phyloP scores from a whole-genome alignment of 2,888 invertebrate genomes.

The Eustalomyia histrio region DNA sequence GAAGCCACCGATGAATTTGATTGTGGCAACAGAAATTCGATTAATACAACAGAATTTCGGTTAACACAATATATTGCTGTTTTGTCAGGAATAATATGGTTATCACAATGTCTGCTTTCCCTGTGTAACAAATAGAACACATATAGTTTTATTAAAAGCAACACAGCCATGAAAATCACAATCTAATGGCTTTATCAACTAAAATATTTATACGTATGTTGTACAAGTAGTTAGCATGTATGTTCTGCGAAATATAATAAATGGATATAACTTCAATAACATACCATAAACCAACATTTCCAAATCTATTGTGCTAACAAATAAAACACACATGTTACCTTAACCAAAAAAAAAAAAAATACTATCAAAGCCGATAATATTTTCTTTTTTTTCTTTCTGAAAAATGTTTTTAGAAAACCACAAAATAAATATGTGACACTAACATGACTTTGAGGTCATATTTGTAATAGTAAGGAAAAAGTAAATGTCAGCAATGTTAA shows the following conservation, averaged over 20 bases:
- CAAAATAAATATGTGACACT: conserved; percentile 65
- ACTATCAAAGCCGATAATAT: conserved; percentile 23
- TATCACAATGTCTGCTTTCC: no score
- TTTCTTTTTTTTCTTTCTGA: conserved; percentile 56
- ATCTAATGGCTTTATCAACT: conserved; percentile 50
- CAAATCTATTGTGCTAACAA: conserved; percentile 51
- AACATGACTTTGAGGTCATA: conserved; percentile 60
- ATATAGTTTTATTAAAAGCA: conserved; percentile 26
- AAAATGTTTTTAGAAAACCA: conserved; percentile 59
- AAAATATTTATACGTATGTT: conserved; percentile 12
- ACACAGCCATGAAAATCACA: conserved; percentile 53
- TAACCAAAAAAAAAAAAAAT: conserved; percentile 18
- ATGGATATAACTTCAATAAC: conserved; percentile 21
- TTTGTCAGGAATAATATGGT: no score
- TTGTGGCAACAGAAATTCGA: no score
- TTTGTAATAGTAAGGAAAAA: conserved; percentile 41
- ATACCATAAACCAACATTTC: conserved; percentile 31
- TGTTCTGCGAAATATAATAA: neutral
- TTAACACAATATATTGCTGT: no score
- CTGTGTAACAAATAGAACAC: no score
- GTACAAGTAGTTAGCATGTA: neutral
- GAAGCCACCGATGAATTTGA: no score
- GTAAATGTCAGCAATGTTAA: conserved; percentile 63
- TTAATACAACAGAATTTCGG: no score
- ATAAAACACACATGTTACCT: conserved; percentile 64